A percentile compares a stretch with the other conserved stretches of the same genome.
phyloP scores from a whole-genome alignment of 1,140 invertebrate genomes.

The Probaryconus sp. region DNA sequence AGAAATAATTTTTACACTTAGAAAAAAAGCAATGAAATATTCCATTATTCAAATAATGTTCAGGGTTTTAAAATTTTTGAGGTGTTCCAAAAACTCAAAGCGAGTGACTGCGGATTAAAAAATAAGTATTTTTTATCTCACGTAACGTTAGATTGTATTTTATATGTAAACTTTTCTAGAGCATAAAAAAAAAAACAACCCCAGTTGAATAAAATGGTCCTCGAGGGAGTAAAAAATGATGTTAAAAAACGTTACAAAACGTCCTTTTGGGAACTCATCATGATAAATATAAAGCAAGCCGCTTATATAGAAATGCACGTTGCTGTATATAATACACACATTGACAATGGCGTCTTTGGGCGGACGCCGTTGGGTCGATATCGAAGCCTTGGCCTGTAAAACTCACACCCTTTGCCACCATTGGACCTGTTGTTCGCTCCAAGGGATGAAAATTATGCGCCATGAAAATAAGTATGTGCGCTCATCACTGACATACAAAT shows the following conservation, averaged over 20 bases:
- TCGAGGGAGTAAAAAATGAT: constrained; percentile 44
- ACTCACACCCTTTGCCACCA: constrained; percentile 56
- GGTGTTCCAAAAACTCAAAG: no score
- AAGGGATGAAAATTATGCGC: constrained; percentile 58
- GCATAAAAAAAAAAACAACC: constrained; percentile 4
- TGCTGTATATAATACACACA: constrained; percentile 40
- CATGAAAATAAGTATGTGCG: constrained; percentile 56
- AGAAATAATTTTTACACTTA: no score
- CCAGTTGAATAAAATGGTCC: constrained; percentile 22
- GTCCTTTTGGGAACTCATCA: constrained; percentile 40
- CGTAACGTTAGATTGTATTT: no score
- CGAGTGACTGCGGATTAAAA: no score
- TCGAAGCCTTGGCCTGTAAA: constrained; percentile 65
- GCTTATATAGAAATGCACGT: constrained; percentile 23
- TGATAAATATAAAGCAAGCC: constrained; percentile 40
- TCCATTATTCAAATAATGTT: no score
- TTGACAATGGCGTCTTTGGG: constrained; percentile 69
- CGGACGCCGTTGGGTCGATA: constrained; percentile 73
- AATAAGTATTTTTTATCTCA: no score
- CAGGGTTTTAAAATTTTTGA: no score
- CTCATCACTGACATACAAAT: constrained; percentile 1
- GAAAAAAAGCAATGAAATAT: no score
- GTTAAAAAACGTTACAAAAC: constrained; percentile 11
- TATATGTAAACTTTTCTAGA: constrained; percentile 26
- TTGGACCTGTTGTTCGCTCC: constrained; percentile 43